A percentile compares a stretch with the other conserved stretches of the same genome.
phyloP scores from a whole-genome alignment of 2,888 invertebrate genomes.

The Prostheceraeus crozeri region DNA sequence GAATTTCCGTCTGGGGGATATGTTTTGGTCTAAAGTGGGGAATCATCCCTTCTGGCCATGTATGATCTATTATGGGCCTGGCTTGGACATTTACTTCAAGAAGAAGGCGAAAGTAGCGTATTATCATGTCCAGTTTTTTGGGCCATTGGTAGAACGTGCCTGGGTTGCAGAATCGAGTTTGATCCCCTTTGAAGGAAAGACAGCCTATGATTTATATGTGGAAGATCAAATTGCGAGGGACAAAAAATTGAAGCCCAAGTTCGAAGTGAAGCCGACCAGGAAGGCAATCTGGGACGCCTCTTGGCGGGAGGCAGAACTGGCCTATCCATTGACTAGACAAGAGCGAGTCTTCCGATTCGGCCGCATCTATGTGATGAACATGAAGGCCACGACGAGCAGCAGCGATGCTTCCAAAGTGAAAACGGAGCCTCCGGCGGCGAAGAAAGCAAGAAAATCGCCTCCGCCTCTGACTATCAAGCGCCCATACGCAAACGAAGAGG shows the following conservation, averaged over 20 bases:
- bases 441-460: no score
- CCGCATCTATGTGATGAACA: slow-evolving; percentile 1
- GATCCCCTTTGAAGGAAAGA: slow-evolving; percentile 34
- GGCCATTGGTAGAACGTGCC: slow-evolving; percentile 37
- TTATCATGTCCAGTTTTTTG: slow-evolving; percentile 37
- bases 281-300: slow-evolving; percentile 16
- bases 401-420: no score
- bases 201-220: slow-evolving; percentile 30
- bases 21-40: slow-evolving; percentile 40
- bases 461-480: no score
- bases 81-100: neutral
- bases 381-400: no score
- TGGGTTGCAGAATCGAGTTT: slow-evolving; percentile 32
- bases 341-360: slow-evolving; percentile 26
- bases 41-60: slow-evolving; percentile 39
- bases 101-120: neutral
- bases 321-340: neutral
- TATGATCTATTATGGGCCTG: slow-evolving; percentile 37
- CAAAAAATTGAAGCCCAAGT: no score
- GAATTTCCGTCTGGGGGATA: slow-evolving; percentile 36
- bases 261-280: neutral
- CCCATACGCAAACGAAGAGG: no score
- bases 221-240: slow-evolving; percentile 27
- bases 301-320: slow-evolving; percentile 28
- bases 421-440: no score